Evolutionary conservation across 2,113 vertebrate species (phyloP), one percentile per base, ranked within the genome.

Genomic region (Onychostruthus taczanowskii): DNA sequence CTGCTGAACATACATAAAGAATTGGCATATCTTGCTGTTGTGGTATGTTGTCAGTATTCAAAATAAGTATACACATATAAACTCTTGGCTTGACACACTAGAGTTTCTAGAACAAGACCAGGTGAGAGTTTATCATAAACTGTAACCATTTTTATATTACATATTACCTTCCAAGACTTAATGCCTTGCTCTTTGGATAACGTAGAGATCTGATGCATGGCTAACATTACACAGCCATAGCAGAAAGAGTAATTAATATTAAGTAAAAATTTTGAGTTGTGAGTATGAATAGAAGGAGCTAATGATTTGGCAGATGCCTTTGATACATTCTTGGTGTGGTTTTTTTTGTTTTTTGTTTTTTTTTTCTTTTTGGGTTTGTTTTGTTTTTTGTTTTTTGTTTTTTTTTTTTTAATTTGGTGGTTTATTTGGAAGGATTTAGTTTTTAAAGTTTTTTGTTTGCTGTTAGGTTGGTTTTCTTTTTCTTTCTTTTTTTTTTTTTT

Each of bases 281-380:
- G 17, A 49, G 10, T 62, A 46, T 21, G 7, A 58, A 7, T n/a
- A 53, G 2, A 23, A 84, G 49, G 50, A 70, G 22, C 1, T 55
- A 16, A 63, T 43, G 3, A 10, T 56, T 75, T 85, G 0, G 61
- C 44, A 79, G 33, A 39, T 63, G 73, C 4, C 4, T 68, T 39
- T 79, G 39, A 47, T 15, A 22, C 0, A 11, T 68, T 76, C 7
- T 68, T 75, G 4, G 2, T 27, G 5, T 2, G 0, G 21, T 17
- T 30, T 53, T 30, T 53, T 55, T 31, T 5, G 0, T 0, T 22
- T 15, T 37, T 37, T 37, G 37, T 8, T 37, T 8, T 37, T 37
- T 8, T 8, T 8, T 37, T 37, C 10, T 37, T 37, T 37, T 37
- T 37, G 8, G 8, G 37, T 37, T 37, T n/a, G n/a, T n/a, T n/a